Base-by-base conservation (phyloP, 1,140 invertebrate genomes). In the Monomorium pharaonis region DNA sequence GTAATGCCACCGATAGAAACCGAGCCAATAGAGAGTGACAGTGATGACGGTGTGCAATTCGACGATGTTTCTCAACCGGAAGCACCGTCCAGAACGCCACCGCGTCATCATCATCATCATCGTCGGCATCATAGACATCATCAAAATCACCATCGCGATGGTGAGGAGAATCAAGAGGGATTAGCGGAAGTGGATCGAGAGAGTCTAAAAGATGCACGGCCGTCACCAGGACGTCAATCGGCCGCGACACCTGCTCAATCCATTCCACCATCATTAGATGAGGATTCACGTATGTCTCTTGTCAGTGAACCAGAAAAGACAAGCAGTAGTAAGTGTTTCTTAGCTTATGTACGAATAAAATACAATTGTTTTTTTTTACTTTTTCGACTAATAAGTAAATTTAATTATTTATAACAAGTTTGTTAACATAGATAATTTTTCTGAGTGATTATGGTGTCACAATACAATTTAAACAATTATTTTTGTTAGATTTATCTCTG, bases 11-110 rank as follows among this genome's bases (percentile, higher is more conserved):
- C 95, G 7, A 95, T 96, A 54, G 96, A 97, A 94, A 96, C 96
- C 6, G 96, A 97, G 92, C 96, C 96, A 37, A 97, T 97, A 47
- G 96, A 97, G 63, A 97, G 96, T 80, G 96, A 97, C 88, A 95
- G 95, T 87, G 95, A 95, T 56, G 95, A 95, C 12, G 94, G 90
- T 3, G 93, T 93, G 10, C 94, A 95, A 58, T 95, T 94, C 54
- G 94, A 95, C 9, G 94, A 94, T 27, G 78, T 86, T 4, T 90
- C 93, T 2, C 94, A 94, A 51, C 84, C 90, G 9, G 94, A 95
- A 86, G 88, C 86, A n/a, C 89, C 91, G 7, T 94, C 94, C 0
- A 91, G 94, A 75, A 95, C 94, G 18, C 94, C 95, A 2, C 95
- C 95, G 0, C 81, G 94, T 54, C 93, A 92, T 85, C 94, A 95